These are phyloP conservation scores for Canis aureus DNA, from an alignment of 2,113 vertebrate species.

Conservation along the genomic window DNA sequence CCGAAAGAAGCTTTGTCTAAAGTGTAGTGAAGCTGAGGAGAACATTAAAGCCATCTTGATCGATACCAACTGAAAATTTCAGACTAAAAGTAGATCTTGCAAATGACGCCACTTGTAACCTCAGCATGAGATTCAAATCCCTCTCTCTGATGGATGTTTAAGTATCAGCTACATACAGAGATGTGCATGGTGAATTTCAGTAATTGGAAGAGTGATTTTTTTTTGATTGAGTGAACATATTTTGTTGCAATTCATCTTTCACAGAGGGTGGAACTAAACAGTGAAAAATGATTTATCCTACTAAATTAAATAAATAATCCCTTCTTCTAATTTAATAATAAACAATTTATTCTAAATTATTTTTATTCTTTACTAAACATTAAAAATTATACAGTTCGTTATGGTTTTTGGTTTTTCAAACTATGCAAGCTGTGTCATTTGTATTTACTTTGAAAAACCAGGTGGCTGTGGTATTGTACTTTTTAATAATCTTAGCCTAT, in stretches of 20 bases:
- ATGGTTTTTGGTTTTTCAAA: conserved; percentile 16
- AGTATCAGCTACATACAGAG: background rate
- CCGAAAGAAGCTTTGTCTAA: background rate
- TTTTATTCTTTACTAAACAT: background rate
- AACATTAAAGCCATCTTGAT: conserved; percentile 13
- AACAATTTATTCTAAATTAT: background rate
- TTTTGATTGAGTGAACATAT: background rate
- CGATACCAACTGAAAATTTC: conserved; percentile 44
- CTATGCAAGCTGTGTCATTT: background rate
- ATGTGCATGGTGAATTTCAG: background rate
- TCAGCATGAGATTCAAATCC: background rate
- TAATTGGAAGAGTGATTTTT: background rate
- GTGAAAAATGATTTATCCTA: background rate
- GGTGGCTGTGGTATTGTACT: background rate
- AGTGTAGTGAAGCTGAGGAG: background rate
- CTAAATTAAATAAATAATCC: background rate
- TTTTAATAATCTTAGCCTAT: conserved; percentile 26
- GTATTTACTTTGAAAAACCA: conserved; percentile 50
- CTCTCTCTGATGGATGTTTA: background rate
- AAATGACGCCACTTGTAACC: background rate
- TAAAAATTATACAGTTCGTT: background rate
- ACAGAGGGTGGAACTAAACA: background rate
- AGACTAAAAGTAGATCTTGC: conserved; percentile 15
- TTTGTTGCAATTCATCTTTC: background rate
- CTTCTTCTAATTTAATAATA: background rate